These are phyloP conservation scores for Oscheius sp. DNA, from an alignment of 1,140 invertebrate species.

Conservation along the genomic window DNA sequence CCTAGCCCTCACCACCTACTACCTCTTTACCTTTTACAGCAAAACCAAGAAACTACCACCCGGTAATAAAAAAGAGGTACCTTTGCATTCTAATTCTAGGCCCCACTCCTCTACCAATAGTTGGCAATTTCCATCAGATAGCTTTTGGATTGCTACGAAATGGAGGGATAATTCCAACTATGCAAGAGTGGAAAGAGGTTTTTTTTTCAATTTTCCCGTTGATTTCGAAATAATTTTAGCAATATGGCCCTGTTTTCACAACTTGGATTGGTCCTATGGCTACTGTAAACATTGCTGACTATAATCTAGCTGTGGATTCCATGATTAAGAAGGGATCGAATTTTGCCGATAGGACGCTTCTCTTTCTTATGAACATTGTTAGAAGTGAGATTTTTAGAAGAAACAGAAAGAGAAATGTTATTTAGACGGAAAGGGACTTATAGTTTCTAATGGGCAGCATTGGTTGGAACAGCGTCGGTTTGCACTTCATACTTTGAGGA, in stretches of 20 bases:
- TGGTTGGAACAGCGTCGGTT: background rate
- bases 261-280: background rate
- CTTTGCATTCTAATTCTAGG: background rate
- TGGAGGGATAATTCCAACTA: background rate
- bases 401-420: background rate
- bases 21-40: too few relatives aligned
- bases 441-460: background rate
- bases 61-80: background rate
- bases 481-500: background rate
- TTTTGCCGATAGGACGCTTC: background rate
- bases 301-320: background rate
- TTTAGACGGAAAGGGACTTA: background rate
- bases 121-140: background rate
- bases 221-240: background rate
- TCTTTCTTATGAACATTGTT: background rate
- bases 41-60: background rate
- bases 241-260: constrained; percentile 1
- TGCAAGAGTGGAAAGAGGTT: background rate
- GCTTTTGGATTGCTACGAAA: too few relatives aligned
- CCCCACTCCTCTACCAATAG: background rate
- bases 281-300: background rate
- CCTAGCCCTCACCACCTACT: too few relatives aligned
- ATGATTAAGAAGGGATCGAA: background rate
- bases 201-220: background rate
- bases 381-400: background rate